phyloP scores from a whole-genome alignment of 1,140 invertebrate species.

The Adoxophyes honmai region DNA sequence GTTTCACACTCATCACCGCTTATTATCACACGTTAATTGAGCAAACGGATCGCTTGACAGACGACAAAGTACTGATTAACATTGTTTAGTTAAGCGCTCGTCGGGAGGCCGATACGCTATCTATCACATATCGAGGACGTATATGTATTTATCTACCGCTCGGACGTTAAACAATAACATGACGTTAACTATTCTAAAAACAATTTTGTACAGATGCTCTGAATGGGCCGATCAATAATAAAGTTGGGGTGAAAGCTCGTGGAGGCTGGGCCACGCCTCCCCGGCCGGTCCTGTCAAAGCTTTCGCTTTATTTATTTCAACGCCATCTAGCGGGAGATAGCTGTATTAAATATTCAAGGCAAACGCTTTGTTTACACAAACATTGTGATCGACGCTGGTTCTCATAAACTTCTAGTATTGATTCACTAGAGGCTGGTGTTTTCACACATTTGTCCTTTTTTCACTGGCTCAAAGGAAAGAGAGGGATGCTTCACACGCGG shows the following conservation, averaged over 20 bases:
- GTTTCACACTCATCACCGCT: slow-evolving; percentile 6
- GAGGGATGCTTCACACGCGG: not conserved
- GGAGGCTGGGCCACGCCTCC: slow-evolving; percentile 44
- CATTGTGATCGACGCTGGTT: not conserved
- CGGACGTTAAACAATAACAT: slow-evolving; percentile 35
- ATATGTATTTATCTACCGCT: slow-evolving; percentile 20
- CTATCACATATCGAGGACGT: slow-evolving; percentile 30
- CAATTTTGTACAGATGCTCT: slow-evolving; percentile 42
- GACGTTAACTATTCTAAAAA: slow-evolving; percentile 41
- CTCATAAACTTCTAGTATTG: too few relatives aligned
- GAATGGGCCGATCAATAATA: slow-evolving; percentile 59
- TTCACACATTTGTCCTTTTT: not conserved
- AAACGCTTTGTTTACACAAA: not conserved
- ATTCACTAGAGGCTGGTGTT: too few relatives aligned
- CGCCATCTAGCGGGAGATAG: slow-evolving; percentile 45
- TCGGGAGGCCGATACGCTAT: slow-evolving; percentile 41
- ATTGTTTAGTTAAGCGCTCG: slow-evolving; percentile 27
- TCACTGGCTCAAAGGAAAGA: not conserved
- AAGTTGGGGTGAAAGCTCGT: slow-evolving; percentile 62
- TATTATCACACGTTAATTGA: slow-evolving; percentile 34
- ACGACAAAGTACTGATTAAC: slow-evolving; percentile 47
- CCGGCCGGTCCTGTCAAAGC: slow-evolving; percentile 43
- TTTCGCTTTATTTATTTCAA: slow-evolving; percentile 26
- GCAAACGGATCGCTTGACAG: slow-evolving; percentile 39
- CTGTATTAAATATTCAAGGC: slow-evolving; percentile 20